Conservation (phyloP, 1,140 invertebrate species). For the Neelides sp. region DNA sequence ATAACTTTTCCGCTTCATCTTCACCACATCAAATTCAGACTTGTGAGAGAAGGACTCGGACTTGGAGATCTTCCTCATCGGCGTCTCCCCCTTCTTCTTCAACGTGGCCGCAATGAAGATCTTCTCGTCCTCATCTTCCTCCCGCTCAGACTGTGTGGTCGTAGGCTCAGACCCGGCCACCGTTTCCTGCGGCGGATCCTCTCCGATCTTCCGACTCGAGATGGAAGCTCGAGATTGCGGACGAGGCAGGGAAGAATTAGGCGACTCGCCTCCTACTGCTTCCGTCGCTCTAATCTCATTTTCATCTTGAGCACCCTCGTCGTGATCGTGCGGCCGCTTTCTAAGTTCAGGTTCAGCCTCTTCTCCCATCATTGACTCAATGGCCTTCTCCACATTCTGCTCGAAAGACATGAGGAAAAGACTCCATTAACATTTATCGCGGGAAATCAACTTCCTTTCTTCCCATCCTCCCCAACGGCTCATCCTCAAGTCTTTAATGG, state of each 20-base stretch:
- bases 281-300: neutral
- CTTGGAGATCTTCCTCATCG: slow-evolving; percentile 21
- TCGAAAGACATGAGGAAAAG: neutral
- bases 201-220: neutral
- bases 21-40: slow-evolving; percentile 23
- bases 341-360: neutral
- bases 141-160: neutral
- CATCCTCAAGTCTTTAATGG: too few relatives aligned
- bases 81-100: slow-evolving; percentile 1
- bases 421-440: neutral
- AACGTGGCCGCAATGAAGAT: neutral
- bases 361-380: slow-evolving; percentile 5
- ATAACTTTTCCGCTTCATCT: slow-evolving; percentile 18
- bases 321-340: neutral
- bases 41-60: slow-evolving; percentile 30
- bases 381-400: slow-evolving; percentile 13
- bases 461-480: too few relatives aligned
- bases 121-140: slow-evolving; percentile 6
- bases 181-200: too few relatives aligned
- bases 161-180: too few relatives aligned
- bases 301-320: slow-evolving; percentile 1
- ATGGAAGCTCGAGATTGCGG: neutral
- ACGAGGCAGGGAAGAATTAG: too few relatives aligned
- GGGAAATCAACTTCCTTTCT: too few relatives aligned
- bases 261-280: neutral